Evolutionary conservation across 2,797 vertebrate genomes (phyloP).

Genomic region (Poliocrania exsul): DNA sequence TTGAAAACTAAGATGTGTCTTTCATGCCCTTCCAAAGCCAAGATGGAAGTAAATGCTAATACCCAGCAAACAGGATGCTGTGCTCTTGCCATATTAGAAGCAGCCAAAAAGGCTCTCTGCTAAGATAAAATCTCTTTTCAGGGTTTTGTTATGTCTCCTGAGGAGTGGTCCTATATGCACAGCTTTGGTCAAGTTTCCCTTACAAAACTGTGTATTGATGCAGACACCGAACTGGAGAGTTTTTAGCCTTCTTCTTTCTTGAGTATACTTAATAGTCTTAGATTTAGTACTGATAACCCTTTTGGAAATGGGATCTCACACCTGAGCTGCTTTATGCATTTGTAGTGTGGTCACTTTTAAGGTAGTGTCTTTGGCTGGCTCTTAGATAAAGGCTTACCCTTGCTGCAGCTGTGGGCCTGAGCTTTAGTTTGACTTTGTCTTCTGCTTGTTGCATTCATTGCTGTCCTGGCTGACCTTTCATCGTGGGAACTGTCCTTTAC

Average conservation of each 20-base stretch:
- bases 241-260: neutral
- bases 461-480: neutral
- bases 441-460: neutral
- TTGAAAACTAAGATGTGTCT: slow-evolving; percentile 5
- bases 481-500: fast-evolving
- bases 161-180: neutral
- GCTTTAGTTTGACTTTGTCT: neutral
- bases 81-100: neutral
- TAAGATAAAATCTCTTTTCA: neutral
- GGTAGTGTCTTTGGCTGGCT: neutral
- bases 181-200: neutral
- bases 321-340: neutral
- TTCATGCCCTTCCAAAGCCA: slow-evolving; percentile 7
- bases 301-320: neutral
- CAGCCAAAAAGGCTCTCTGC: neutral
- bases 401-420: neutral
- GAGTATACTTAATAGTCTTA: neutral
- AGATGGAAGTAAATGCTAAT: neutral
- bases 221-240: neutral
- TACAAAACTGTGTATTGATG: neutral
- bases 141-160: neutral
- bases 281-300: neutral
- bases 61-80: neutral
- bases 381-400: neutral
- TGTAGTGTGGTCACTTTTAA: neutral